Evolutionary conservation across 2,797 vertebrate species (phyloP).

Genomic region (Clarias pachynema): DNA sequence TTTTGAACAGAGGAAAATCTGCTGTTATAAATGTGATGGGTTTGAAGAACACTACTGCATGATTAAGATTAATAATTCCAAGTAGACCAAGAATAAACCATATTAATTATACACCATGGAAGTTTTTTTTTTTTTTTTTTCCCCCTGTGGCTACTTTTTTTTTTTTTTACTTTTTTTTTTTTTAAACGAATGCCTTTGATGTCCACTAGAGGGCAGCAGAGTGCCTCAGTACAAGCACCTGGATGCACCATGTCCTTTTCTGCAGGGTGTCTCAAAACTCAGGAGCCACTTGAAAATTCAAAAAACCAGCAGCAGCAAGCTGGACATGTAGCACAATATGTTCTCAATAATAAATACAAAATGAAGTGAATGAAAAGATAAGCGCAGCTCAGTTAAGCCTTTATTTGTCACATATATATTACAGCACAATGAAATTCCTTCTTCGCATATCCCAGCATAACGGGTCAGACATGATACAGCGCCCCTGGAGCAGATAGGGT

Average conservation of each 20-base stretch:
- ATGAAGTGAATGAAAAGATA: no score
- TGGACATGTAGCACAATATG: no score
- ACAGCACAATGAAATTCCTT: no score
- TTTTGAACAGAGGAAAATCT: neutral
- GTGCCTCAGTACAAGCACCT: neutral
- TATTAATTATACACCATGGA: neutral
- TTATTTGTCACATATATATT: no score
- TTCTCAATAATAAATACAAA: no score
- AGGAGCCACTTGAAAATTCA: neutral
- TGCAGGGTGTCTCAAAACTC: neutral
- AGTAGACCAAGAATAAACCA: neutral
- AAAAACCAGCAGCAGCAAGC: neutral
- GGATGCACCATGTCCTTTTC: neutral
- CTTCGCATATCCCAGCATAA: no score
- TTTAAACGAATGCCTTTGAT: neutral
- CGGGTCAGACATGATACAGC: no score
- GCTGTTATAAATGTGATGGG: neutral
- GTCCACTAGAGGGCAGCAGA: slow-evolving; percentile 68
- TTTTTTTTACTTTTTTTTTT: neutral
- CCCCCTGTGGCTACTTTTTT: neutral
- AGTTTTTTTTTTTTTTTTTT: neutral
- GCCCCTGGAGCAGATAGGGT: no score
- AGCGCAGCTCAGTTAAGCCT: no score
- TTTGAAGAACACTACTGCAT: neutral
- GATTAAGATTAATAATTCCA: neutral